phyloP scores from a whole-genome alignment of 2,888 invertebrate genomes.

The Cantharis rustica region DNA sequence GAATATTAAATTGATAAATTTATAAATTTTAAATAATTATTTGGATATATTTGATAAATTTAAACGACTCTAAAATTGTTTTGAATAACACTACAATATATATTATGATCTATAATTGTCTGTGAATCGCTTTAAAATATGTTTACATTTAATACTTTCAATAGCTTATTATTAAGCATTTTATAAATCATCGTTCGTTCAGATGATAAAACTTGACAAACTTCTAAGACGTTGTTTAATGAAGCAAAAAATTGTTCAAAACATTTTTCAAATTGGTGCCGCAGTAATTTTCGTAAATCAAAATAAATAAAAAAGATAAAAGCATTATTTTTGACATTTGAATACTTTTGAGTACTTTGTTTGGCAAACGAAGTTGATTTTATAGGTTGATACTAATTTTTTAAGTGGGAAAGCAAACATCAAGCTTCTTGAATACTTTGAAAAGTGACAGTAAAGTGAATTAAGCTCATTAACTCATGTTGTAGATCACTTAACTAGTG shows the following conservation, averaged over 20 bases:
- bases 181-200: background rate
- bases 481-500: background rate
- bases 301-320: background rate
- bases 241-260: background rate
- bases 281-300: background rate
- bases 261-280: background rate
- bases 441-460: background rate
- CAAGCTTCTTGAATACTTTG: background rate
- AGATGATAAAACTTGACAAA: background rate
- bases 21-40: too few species aligned
- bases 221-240: background rate
- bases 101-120: too few species aligned
- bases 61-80: too few species aligned
- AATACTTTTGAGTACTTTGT: background rate
- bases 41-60: too few species aligned
- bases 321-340: background rate
- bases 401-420: background rate
- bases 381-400: background rate
- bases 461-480: background rate
- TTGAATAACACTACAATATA: too few species aligned
- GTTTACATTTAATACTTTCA: background rate
- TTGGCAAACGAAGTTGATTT: background rate
- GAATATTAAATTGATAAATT: too few species aligned
- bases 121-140: too few species aligned
- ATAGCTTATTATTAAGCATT: background rate